phyloP scores from a whole-genome alignment of 2,113 vertebrate species.

The Corythaixoides concolor region DNA sequence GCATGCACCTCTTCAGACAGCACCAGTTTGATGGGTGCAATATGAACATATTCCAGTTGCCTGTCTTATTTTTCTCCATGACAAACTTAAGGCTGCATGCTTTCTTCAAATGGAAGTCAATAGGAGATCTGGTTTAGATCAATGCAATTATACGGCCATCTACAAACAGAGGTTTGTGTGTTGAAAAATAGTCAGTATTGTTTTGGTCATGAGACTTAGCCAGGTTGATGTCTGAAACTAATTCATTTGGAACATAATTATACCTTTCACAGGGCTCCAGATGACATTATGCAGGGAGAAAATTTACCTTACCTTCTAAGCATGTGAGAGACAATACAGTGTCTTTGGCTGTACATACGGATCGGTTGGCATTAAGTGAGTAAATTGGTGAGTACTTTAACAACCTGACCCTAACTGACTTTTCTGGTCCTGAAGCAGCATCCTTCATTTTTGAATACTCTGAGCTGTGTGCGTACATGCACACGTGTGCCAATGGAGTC shows the following conservation, averaged over 20 bases:
- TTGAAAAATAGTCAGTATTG: not conserved
- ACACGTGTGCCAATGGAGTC: rapidly evolving
- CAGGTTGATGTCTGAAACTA: not conserved
- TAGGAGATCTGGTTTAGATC: not conserved
- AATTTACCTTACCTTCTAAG: not conserved
- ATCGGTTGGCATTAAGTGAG: not conserved
- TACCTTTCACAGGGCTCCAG: not conserved
- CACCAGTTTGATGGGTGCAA: not conserved
- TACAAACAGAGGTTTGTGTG: not conserved
- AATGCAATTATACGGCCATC: not conserved
- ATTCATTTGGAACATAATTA: not conserved
- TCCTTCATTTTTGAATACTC: not conserved
- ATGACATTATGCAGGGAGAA: not conserved
- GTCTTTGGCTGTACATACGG: not conserved
- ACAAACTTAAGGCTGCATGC: not conserved
- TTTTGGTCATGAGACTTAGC: not conserved
- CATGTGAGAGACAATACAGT: not conserved
- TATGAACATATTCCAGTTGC: rapidly evolving
- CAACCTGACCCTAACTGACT: not conserved
- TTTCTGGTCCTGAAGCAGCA: not conserved
- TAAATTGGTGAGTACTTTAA: not conserved
- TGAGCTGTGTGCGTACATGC: not conserved
- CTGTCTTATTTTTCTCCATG: not conserved
- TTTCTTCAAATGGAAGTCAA: not conserved
- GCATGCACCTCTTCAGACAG: not conserved